Percentiles rank a stretch among this genome's conserved stretches.
Evolutionary conservation across 2,888 invertebrate species (phyloP).

Genomic region (Drosophila algonquin): DNA sequence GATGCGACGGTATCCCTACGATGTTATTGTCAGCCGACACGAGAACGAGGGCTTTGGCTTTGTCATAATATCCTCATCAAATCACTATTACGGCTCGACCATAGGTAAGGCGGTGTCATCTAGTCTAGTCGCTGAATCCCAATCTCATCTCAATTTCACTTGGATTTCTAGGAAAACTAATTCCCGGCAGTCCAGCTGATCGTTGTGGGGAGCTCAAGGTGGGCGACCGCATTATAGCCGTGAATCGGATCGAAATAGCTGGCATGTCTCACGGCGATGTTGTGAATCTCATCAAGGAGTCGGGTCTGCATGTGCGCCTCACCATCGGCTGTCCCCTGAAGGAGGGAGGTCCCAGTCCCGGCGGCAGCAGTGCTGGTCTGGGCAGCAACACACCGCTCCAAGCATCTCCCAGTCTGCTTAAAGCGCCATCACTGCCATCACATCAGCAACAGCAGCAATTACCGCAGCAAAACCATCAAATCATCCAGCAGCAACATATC

Average conservation of each 20-base stretch:
- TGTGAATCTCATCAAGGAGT: constrained; percentile 98
- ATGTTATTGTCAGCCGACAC: constrained; percentile 94
- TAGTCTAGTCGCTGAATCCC: not conserved
- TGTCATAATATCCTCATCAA: constrained; percentile 98
- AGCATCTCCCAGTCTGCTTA: constrained; percentile 56
- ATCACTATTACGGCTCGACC: constrained; percentile 90
- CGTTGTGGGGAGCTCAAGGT: constrained; percentile 95
- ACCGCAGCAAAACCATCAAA: constrained; percentile 58
- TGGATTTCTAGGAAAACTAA: constrained; percentile 90
- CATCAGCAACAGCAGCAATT: constrained; percentile 63
- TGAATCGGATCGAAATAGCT: constrained; percentile 95
- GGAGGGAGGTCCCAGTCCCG: constrained; percentile 72
- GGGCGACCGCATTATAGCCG: constrained; percentile 97
- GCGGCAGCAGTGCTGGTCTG: constrained; percentile 59
- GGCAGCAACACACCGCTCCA: constrained; percentile 76
- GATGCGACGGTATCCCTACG: constrained; percentile 88
- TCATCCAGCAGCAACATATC: constrained; percentile 51
- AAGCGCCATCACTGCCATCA: constrained; percentile 72
- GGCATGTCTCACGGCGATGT: constrained; percentile 98
- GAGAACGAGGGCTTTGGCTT: constrained; percentile 99
- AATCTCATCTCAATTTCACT: not conserved
- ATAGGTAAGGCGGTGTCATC: constrained; percentile 87
- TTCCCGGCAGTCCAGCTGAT: constrained; percentile 97
- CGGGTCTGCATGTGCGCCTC: constrained; percentile 94
- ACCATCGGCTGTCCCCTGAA: constrained; percentile 87